Percentiles rank a stretch among this genome's conserved stretches.
Evolutionary conservation across 2,888 invertebrate genomes (phyloP).

Genomic region (Vannuccia rotundouncinata): DNA sequence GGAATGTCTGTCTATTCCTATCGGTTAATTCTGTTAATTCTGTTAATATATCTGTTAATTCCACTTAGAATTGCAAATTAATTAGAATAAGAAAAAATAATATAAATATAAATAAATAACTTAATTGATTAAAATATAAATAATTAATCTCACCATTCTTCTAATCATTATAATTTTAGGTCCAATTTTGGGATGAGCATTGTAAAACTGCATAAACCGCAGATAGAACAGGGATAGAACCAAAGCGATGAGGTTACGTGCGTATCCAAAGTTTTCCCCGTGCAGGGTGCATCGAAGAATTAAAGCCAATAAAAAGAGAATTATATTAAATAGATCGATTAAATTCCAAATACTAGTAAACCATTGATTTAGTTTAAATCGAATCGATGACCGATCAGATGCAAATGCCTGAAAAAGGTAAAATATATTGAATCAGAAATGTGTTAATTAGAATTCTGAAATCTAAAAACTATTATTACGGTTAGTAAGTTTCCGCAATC

Average conservation of each 20-base stretch:
- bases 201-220: slow-evolving; percentile 53
- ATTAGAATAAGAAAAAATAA: no score
- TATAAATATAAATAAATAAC: no score
- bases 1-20: no score
- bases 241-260: slow-evolving; percentile 49
- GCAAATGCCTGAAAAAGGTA: slow-evolving; percentile 50
- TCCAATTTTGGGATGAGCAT: slow-evolving; percentile 52
- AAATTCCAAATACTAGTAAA: slow-evolving; percentile 51
- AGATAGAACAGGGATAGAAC: slow-evolving; percentile 51
- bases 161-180: slow-evolving; percentile 57
- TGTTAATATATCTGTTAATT: no score
- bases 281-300: slow-evolving; percentile 46
- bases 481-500: no score
- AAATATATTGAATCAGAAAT: no score
- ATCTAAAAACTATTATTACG: no score
- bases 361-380: slow-evolving; percentile 49
- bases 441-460: no score
- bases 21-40: no score
- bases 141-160: slow-evolving; percentile 55
- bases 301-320: slow-evolving; percentile 49
- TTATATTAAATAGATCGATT: slow-evolving; percentile 49
- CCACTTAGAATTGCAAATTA: no score
- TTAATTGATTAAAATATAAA: no score
- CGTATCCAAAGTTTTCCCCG: slow-evolving; percentile 45
- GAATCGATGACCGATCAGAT: slow-evolving; percentile 46